phyloP scores from a whole-genome alignment of 2,113 vertebrate species.

The Microcebus tavaratra region DNA sequence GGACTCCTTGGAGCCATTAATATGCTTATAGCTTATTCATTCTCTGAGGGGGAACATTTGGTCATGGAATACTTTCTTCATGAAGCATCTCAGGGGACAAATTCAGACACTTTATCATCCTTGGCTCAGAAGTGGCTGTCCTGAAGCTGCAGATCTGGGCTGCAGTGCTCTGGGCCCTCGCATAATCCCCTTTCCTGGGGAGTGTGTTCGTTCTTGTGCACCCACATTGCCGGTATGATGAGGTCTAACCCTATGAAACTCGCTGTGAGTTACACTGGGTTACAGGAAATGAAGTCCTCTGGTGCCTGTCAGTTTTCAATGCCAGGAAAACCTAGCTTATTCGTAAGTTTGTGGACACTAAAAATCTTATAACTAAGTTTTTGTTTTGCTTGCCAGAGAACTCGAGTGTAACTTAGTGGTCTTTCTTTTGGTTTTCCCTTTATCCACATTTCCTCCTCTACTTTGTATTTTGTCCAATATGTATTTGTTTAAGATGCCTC shows the following conservation, averaged over 20 bases:
- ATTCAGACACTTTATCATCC: fast-evolving
- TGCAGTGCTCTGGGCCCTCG: neutral
- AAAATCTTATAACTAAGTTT: neutral
- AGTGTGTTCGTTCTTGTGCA: fast-evolving
- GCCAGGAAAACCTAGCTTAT: neutral
- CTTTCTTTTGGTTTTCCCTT: neutral
- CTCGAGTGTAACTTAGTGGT: no score
- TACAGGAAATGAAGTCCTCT: neutral
- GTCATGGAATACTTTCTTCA: neutral
- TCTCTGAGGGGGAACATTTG: neutral
- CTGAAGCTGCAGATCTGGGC: neutral
- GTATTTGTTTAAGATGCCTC: neutral
- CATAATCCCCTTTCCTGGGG: neutral
- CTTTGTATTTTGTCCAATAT: neutral
- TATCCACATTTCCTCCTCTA: neutral
- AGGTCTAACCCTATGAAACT: fast-evolving
- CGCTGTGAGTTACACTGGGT: fast-evolving
- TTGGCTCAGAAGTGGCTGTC: neutral
- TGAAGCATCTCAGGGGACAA: fast-evolving
- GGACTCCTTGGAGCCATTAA: neutral
- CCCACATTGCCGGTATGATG: fast-evolving
- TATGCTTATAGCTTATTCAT: fast-evolving
- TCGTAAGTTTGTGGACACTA: neutral
- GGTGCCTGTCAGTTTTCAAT: neutral
- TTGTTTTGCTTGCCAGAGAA: neutral